A percentile compares a stretch with the other conserved stretches of the same genome.
These are phyloP conservation scores for Turritopsis rubra DNA, from an alignment of 30 jellyfish, hydroid and myxozoan genomes.

Conservation along the genomic window DNA sequence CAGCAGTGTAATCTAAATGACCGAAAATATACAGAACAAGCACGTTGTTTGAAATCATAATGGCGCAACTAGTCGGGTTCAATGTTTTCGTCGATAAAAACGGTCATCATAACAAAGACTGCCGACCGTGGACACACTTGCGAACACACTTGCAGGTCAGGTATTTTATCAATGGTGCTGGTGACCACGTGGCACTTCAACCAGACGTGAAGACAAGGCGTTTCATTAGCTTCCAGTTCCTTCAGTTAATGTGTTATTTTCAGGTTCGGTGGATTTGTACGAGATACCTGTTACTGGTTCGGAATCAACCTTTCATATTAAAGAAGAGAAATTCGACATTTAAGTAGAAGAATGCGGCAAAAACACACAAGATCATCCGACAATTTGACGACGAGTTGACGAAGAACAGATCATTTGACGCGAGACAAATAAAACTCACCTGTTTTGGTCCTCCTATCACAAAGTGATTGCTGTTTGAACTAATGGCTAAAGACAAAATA, in stretches of 20 bases:
- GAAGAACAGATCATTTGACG: background rate
- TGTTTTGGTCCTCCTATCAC: background rate
- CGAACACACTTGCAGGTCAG: background rate
- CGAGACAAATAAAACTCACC: background rate
- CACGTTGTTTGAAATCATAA: too few relatives aligned
- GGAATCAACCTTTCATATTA: background rate
- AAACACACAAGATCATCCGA: background rate
- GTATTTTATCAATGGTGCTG: background rate
- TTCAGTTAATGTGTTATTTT: background rate
- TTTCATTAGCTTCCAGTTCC: background rate
- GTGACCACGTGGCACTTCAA: background rate
- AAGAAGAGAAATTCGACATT: background rate
- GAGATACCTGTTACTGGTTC: background rate
- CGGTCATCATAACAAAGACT: too few relatives aligned
- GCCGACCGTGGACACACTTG: background rate
- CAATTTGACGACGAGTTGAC: background rate
- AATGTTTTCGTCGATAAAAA: background rate
- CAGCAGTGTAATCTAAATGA: background rate
- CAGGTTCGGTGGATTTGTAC: background rate
- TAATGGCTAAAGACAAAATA: background rate
- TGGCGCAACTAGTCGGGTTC: too few relatives aligned
- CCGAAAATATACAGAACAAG: background rate
- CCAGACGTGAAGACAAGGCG: background rate
- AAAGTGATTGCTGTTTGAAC: background rate
- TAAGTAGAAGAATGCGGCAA: background rate